These are phyloP conservation scores for Argentina silus DNA, from an alignment of 2,797 vertebrate species.

Conservation along the genomic window DNA sequence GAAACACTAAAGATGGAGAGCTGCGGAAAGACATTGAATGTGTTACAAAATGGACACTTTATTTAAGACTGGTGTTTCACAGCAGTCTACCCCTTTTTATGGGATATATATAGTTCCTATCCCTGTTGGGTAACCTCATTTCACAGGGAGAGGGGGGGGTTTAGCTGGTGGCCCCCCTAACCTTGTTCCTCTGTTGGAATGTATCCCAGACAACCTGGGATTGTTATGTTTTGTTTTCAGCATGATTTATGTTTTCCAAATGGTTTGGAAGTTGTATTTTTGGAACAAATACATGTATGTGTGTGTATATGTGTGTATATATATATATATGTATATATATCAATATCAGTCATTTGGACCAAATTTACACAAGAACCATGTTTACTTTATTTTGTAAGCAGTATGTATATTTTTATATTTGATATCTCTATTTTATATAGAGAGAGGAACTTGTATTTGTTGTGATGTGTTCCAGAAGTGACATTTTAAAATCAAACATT, in stretches of 20 bases:
- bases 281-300: background rate
- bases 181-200: conserved; percentile 2
- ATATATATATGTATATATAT: too few species aligned
- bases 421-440: conserved; percentile 27
- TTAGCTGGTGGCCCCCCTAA: background rate
- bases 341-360: conserved; percentile 33
- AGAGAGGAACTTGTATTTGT: conserved; percentile 11
- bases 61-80: conserved; percentile 55
- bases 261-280: background rate
- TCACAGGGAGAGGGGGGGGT: background rate
- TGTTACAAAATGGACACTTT: conserved; percentile 50
- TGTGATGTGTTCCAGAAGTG: conserved; percentile 5
- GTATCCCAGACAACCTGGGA: background rate
- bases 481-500: conserved; percentile 14
- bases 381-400: conserved; percentile 69
- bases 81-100: conserved; percentile 27
- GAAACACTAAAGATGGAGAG: conserved; percentile 35
- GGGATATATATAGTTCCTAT: background rate
- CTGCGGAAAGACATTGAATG: conserved; percentile 55
- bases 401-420: conserved; percentile 76
- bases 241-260: background rate
- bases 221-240: background rate
- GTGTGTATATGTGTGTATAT: too few species aligned
- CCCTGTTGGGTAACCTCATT: background rate
- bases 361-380: conserved; percentile 53